Evolutionary conservation across 2,113 vertebrate species (phyloP), one percentile per base, ranked within the genome.

Genomic region (Caloenas nicobarica): DNA sequence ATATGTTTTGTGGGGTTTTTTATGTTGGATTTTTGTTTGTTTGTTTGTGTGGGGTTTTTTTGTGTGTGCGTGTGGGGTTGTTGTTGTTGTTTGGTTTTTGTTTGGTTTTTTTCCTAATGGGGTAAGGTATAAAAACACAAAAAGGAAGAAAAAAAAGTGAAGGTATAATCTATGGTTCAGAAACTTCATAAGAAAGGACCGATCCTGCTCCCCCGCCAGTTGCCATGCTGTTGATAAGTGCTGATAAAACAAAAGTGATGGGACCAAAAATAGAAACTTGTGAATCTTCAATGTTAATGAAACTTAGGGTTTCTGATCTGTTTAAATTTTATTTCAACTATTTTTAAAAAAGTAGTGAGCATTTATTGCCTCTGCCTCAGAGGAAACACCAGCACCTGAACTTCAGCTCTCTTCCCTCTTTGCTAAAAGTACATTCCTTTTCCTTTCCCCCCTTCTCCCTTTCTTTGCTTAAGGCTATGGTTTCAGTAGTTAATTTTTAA

Each of bases 401-500:
- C 66, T 77, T 88, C 38, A 73, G 2, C 40, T 86, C 38, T 8
- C 18, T 86, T 86, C 28, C 13, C 56, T 62, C 40, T 54, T 44
- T 81, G 33, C 58, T 93, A 24, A 78, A 93, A 91, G 69, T 51
- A 66, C 4, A 0, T n/a, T 89, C 29, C 70, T 91, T 69, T 84
- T 90, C 40, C 62, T 78, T 48, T 84, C 34, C 22, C 22, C 34
- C 24, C 25, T 89, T 79, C 74, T 69, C 26, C 5, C 9, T 79
- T 86, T 84, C 78, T 84, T 95, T 96, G 88, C 91, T 96, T 93
- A 78, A 86, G 94, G 96, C 92, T 96, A 91, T 86, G 76, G 93
- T 93, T 95, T 79, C 60, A 81, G 88, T 26, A 46, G 89, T 96
- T 98, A 97, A 95, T 92, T 97, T 97, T 97, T 95, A 91, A 91